These are phyloP conservation scores for Baccha elongata DNA, from an alignment of 2,888 invertebrate genomes.

Conservation along the genomic window DNA sequence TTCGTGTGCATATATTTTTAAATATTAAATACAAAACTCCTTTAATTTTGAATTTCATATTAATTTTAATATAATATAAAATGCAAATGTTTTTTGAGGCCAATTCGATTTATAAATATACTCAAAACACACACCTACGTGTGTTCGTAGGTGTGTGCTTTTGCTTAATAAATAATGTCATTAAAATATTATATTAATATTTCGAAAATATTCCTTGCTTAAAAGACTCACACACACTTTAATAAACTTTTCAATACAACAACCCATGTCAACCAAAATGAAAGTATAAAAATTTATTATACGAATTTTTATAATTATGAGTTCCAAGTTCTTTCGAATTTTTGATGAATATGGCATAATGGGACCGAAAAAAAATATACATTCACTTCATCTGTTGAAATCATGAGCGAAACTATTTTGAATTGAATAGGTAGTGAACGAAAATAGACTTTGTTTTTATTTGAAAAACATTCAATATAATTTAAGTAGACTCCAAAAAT, in stretches of 20 bases:
- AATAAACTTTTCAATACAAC: not conserved
- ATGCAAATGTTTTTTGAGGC: slow-evolving; percentile 49
- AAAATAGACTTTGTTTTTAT: slow-evolving; percentile 57
- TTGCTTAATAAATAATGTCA: slow-evolving; percentile 40
- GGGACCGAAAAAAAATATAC: not conserved
- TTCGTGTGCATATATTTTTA: not conserved
- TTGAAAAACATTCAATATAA: slow-evolving; percentile 36
- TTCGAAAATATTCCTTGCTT: not conserved
- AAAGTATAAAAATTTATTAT: slow-evolving; percentile 10
- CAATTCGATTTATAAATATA: slow-evolving; percentile 57
- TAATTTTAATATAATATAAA: slow-evolving; percentile 15
- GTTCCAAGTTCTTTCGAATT: slow-evolving; percentile 27
- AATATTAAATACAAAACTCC: not conserved
- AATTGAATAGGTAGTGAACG: slow-evolving; percentile 34
- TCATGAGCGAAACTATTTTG: slow-evolving; percentile 21
- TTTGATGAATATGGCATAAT: not conserved
- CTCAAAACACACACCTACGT: slow-evolving; percentile 2
- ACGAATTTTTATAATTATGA: slow-evolving; percentile 35
- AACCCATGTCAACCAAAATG: not conserved
- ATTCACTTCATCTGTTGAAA: not conserved
- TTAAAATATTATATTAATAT: slow-evolving; percentile 5
- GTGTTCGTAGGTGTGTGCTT: slow-evolving; percentile 10
- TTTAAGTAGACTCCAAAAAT: slow-evolving; percentile 54
- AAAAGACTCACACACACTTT: not conserved
- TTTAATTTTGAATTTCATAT: not conserved